Percentiles rank a stretch among this genome's conserved stretches.
Evolutionary conservation across 2,888 invertebrate genomes (phyloP).

Genomic region (Latrodectus hesperus): DNA sequence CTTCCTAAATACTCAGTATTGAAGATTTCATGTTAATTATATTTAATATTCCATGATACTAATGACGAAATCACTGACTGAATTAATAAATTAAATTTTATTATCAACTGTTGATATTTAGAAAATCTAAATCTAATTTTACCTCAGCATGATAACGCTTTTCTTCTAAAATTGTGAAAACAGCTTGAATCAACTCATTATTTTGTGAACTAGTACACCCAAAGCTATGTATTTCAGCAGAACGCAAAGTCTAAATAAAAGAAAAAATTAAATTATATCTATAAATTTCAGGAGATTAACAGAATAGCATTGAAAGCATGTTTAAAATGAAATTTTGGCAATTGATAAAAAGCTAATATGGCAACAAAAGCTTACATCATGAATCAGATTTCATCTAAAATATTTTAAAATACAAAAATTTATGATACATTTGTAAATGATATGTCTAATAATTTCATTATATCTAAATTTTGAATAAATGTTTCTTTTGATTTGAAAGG

Average conservation of each 20-base stretch:
- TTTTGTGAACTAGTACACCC: conserved; percentile 55
- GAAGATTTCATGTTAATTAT: too few species aligned
- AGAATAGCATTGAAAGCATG: not conserved
- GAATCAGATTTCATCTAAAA: not conserved
- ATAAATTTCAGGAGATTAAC: not conserved
- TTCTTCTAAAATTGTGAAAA: conserved; percentile 86
- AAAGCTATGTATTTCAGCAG: conserved; percentile 68
- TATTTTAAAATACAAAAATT: not conserved
- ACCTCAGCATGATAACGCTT: conserved; percentile 79
- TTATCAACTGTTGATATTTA: too few species aligned
- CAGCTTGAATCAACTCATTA: conserved; percentile 80
- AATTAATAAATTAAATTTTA: too few species aligned
- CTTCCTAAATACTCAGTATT: too few species aligned
- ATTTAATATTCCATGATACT: too few species aligned
- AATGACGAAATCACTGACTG: too few species aligned
- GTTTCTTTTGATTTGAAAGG: too few species aligned
- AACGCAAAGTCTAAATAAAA: conserved; percentile 52
- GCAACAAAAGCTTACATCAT: not conserved
- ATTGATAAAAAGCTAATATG: not conserved
- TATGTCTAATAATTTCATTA: not conserved
- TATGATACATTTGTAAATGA: not conserved
- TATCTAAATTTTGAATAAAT: too few species aligned
- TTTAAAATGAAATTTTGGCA: too few species aligned
- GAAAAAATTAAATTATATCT: not conserved
- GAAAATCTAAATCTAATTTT: conserved; percentile 71